Percentiles rank a stretch among this genome's conserved stretches.
These are phyloP conservation scores for Anguilla rostrata DNA, from an alignment of 2,113 vertebrate genomes.

Conservation along the genomic window DNA sequence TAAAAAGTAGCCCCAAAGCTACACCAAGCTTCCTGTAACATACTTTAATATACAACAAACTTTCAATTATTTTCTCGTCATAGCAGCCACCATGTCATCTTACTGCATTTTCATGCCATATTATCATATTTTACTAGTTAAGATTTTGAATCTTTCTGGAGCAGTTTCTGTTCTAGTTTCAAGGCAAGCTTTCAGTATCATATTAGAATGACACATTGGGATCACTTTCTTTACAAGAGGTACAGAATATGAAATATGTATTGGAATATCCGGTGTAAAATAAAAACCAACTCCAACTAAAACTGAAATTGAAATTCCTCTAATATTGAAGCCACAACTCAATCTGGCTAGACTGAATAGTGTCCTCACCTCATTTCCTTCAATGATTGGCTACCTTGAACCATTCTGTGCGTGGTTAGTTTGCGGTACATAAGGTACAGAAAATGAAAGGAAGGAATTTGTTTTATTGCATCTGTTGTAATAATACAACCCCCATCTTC, in stretches of 20 bases:
- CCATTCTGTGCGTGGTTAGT: too few species aligned
- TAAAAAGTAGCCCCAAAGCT: background rate
- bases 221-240: too few species aligned
- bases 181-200: background rate
- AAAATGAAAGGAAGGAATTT: background rate
- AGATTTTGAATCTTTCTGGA: background rate
- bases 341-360: background rate
- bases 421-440: background rate
- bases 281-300: too few species aligned
- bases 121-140: too few species aligned
- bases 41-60: too few species aligned
- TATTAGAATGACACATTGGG: background rate
- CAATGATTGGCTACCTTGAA: background rate
- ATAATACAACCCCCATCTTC: slow-evolving; percentile 38
- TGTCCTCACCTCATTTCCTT: background rate
- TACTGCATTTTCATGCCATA: background rate
- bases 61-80: background rate
- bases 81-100: background rate
- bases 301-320: too few species aligned
- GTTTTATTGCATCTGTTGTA: slow-evolving; percentile 62
- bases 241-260: too few species aligned
- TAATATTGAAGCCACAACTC: too few species aligned
- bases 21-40: background rate
- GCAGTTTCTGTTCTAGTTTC: background rate
- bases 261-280: too few species aligned